These are phyloP conservation scores for Sabatieria punctata DNA, from an alignment of 2,888 invertebrate genomes.

Conservation along the genomic window DNA sequence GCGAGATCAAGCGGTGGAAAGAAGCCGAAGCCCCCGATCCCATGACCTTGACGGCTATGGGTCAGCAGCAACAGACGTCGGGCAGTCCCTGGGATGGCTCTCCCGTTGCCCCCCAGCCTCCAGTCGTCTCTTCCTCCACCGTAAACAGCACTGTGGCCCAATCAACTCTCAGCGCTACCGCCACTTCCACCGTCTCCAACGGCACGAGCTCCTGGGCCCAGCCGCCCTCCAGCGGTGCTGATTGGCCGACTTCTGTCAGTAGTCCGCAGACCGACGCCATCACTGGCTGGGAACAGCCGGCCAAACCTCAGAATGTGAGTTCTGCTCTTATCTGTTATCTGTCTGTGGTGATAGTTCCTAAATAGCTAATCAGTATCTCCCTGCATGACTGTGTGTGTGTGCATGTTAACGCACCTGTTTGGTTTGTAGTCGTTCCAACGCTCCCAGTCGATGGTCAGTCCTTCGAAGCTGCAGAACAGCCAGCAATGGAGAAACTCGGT, in stretches of 20 bases:
- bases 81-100: background rate
- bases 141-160: background rate
- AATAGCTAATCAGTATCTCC: too few species aligned
- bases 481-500: too few species aligned
- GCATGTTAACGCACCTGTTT: too few species aligned
- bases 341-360: too few species aligned
- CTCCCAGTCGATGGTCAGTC: too few species aligned
- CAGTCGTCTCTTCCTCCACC: constrained; percentile 14
- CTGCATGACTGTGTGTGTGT: too few species aligned
- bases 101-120: constrained; percentile 16
- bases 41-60: background rate
- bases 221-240: background rate
- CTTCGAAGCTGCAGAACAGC: too few species aligned
- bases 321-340: too few species aligned
- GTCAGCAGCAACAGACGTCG: background rate
- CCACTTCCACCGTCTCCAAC: background rate
- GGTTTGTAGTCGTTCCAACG: too few species aligned
- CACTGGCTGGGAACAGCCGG: too few species aligned
- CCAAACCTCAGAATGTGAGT: too few species aligned
- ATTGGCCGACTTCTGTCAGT: background rate
- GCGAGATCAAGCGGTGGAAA: constrained; percentile 4
- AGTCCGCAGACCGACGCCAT: background rate
- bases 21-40: background rate
- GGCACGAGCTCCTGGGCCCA: background rate
- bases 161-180: too few species aligned